Percentiles rank a stretch among this genome's conserved stretches.
These are phyloP conservation scores for Galeruca laticollis DNA, from an alignment of 2,888 invertebrate species.

Conservation along the genomic window DNA sequence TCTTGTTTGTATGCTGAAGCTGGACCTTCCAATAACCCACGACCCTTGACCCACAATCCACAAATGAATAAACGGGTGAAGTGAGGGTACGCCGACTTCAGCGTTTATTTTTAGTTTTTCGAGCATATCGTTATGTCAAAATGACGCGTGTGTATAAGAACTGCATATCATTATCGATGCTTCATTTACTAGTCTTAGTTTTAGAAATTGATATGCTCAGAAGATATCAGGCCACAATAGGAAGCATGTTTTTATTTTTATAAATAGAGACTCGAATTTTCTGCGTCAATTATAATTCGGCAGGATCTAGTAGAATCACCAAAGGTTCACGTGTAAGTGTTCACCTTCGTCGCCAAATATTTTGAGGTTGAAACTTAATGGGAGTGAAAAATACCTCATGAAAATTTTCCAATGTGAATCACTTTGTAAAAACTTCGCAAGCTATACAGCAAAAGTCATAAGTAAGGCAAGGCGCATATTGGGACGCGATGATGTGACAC, in stretches of 20 bases:
- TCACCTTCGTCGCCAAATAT: no score
- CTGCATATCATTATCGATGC: slow-evolving; percentile 41
- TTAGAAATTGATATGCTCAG: slow-evolving; percentile 51
- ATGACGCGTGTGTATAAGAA: slow-evolving; percentile 33
- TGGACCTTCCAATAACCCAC: slow-evolving; percentile 61
- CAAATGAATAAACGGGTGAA: slow-evolving; percentile 54
- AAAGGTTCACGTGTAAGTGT: no score
- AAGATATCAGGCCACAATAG: slow-evolving; percentile 2
- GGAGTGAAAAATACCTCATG: no score
- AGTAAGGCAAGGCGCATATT: no score
- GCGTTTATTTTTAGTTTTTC: slow-evolving; percentile 38
- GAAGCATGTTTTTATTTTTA: slow-evolving; percentile 5
- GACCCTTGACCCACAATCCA: slow-evolving; percentile 57
- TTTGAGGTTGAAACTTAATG: no score
- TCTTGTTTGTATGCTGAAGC: slow-evolving; percentile 75
- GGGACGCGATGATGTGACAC: no score
- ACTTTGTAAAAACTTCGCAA: no score
- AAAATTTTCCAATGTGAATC: no score
- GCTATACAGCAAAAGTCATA: no score
- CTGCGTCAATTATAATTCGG: no score
- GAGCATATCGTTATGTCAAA: slow-evolving; percentile 44
- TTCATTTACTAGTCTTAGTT: slow-evolving; percentile 53
- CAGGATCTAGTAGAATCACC: no score
- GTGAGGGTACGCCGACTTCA: slow-evolving; percentile 40
- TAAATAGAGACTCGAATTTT: no score